A percentile compares a stretch with the other conserved stretches of the same genome.
Conservation (phyloP, 2,113 vertebrate species). For the Paradoxurus hermaphroditus region DNA sequence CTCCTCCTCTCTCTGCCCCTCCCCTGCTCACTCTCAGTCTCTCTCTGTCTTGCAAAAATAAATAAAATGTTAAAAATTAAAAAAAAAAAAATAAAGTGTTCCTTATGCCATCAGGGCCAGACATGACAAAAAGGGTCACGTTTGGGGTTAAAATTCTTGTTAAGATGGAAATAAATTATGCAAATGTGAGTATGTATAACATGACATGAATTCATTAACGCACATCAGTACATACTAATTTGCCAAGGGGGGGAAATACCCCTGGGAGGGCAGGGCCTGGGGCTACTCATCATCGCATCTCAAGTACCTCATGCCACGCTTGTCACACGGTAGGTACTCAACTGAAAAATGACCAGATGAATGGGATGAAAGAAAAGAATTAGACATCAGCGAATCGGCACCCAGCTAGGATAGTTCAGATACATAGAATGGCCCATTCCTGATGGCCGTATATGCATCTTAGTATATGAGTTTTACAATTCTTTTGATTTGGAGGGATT, state of each 20-base stretch:
- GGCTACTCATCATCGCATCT: neutral
- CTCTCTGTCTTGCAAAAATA: no score
- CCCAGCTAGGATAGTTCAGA: neutral
- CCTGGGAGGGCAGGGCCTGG: neutral
- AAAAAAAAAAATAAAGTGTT: neutral
- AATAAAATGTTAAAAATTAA: no score
- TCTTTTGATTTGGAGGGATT: neutral
- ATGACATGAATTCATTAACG: neutral
- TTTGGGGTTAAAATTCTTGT: neutral
- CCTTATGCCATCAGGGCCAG: neutral
- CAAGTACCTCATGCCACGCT: neutral
- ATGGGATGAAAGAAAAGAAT: neutral
- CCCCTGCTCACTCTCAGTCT: no score
- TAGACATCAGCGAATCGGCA: neutral
- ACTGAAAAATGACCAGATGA: neutral
- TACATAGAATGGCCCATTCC: neutral
- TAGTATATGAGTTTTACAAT: neutral
- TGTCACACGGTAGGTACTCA: neutral
- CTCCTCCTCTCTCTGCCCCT: no score
- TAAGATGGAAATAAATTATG: conserved; percentile 14
- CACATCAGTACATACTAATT: neutral
- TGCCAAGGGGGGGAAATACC: neutral
- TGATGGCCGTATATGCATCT: neutral
- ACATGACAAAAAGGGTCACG: neutral
- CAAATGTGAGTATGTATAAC: neutral